A percentile compares a stretch with the other conserved stretches of the same genome.
Conservation (phyloP, 2,888 invertebrate species). For the Yponomeuta malinellus region DNA sequence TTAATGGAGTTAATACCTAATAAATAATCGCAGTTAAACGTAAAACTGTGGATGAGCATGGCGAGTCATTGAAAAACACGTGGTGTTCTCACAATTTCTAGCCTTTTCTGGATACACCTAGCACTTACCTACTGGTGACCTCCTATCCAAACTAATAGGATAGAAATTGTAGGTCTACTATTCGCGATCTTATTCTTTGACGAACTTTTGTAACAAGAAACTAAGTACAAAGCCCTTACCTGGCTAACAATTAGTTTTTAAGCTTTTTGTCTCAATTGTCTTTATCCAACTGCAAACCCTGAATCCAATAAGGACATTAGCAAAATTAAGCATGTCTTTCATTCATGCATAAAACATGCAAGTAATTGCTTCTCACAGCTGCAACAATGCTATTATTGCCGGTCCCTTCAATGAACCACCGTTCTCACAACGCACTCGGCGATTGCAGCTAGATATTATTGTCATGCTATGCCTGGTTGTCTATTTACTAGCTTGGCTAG, state of each 20-base stretch:
- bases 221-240: neutral
- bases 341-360: slow-evolving; percentile 9
- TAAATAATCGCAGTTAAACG: too few species aligned
- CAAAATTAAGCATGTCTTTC: neutral
- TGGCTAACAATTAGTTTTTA: neutral
- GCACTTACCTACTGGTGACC: too few species aligned
- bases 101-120: too few species aligned
- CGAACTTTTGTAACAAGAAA: neutral
- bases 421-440: neutral
- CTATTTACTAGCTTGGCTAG: neutral
- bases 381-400: neutral
- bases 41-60: too few species aligned
- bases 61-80: too few species aligned
- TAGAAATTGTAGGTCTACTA: too few species aligned
- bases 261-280: neutral
- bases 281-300: neutral
- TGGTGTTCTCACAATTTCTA: too few species aligned
- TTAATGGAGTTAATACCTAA: too few species aligned
- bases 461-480: neutral
- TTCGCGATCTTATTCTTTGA: neutral
- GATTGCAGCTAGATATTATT: neutral
- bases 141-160: too few species aligned
- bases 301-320: neutral
- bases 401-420: neutral
- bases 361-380: slow-evolving; percentile 8